Base-by-base conservation (phyloP, 1,140 invertebrate species). In the Adelges cooleyi region DNA sequence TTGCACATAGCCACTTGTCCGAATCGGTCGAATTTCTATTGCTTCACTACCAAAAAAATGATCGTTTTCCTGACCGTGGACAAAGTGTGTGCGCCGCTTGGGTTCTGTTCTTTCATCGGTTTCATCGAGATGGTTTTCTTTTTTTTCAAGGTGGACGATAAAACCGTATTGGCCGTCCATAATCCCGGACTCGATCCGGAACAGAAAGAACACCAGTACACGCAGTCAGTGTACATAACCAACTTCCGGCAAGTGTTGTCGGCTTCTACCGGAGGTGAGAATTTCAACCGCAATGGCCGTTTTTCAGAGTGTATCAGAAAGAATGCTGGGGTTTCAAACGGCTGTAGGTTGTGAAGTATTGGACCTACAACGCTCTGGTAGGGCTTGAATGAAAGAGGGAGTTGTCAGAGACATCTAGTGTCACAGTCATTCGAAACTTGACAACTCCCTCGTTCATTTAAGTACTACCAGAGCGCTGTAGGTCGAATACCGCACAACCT, bases 211-310 rank as follows among this genome's bases (percentile, higher is more conserved):
- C 46, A 48, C 33, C 20, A 33, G 17, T 33, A 62, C n/a, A 62
- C 56, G n/a, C 56, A 62, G n/a, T 62, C 56, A 1, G 2, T 25
- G 1, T 62, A 62, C 10, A 3, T 62, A 46, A 33, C n/a, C 27
- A 33, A 48, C 11, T 33, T 10, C 3, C 56, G 56, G 10, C 56
- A 62, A 62, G 56, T 62, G 17, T 9, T 62, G 8, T 48, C 56
- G 1, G 56, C 27, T 0, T 29, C 56, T 20, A 48, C 56, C 15
- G 23, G 42, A 62, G 56, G 56, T 62, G 40, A 8, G 6, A 13
- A 6, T 33, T 33, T 33, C 5, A 33, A 33, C n/a, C n/a, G n/a
- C n/a, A n/a, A n/a, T n/a, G n/a, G n/a, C n/a, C n/a, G n/a, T n/a
- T n/a, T n/a, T n/a, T n/a, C n/a, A n/a, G n/a, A n/a, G n/a, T n/a